Evolutionary conservation across 2,888 invertebrate species (phyloP).

Genomic region (Merodon equestris): DNA sequence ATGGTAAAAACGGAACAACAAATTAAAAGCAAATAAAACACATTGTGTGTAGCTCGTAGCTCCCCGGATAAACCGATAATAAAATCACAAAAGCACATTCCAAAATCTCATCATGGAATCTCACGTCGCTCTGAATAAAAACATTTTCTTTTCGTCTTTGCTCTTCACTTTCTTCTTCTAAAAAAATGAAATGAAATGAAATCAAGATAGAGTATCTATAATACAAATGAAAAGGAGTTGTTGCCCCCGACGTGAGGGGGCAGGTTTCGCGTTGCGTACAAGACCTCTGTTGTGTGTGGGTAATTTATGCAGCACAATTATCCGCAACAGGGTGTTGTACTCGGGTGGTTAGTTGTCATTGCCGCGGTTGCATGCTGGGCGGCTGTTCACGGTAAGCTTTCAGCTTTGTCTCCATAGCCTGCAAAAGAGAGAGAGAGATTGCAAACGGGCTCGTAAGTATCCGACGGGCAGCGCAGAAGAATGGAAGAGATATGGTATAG

Average conservation of each 20-base stretch:
- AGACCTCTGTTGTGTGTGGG: conserved; percentile 65
- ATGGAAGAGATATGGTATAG: neutral
- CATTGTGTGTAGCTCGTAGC: conserved; percentile 7
- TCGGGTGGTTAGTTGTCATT: conserved; percentile 74
- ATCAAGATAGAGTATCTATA: conserved; percentile 62
- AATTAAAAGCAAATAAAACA: too few relatives aligned
- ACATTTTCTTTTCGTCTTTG: conserved; percentile 25
- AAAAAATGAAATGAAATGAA: conserved; percentile 40
- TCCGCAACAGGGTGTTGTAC: conserved; percentile 69
- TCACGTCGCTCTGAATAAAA: conserved; percentile 65
- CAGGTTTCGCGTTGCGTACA: conserved; percentile 47
- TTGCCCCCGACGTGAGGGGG: conserved; percentile 48
- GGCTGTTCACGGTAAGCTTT: conserved; percentile 78
- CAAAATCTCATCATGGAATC: conserved; percentile 63
- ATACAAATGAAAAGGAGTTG: conserved; percentile 66
- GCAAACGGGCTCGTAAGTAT: too few relatives aligned
- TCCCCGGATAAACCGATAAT: conserved; percentile 47
- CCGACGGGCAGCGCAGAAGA: neutral
- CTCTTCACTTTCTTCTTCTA: conserved; percentile 40
- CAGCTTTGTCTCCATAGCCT: conserved; percentile 79
- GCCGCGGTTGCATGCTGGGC: conserved; percentile 76
- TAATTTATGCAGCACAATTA: conserved; percentile 69
- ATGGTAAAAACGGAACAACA: conserved; percentile 19
- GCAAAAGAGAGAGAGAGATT: conserved; percentile 61
- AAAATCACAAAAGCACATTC: conserved; percentile 66